Conservation (phyloP, 2,888 invertebrate genomes). For the Saturnia pavonia region DNA sequence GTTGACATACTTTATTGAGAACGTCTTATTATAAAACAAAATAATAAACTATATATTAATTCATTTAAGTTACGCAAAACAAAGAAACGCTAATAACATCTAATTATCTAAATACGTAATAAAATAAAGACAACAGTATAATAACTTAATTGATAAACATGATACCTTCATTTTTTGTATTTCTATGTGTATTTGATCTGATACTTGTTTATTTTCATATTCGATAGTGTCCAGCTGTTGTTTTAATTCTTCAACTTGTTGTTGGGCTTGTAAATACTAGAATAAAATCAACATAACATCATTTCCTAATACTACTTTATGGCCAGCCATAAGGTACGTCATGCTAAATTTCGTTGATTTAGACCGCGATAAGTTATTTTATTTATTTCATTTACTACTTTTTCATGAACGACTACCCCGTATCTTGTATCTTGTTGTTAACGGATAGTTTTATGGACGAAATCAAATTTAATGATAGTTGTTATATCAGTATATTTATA, state of each 20-base stretch:
- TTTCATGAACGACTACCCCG: background rate
- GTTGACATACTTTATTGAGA: too few relatives aligned
- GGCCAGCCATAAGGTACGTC: background rate
- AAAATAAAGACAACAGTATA: background rate
- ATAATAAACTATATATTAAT: too few relatives aligned
- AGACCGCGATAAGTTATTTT: background rate
- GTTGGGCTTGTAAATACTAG: slow-evolving; percentile 73
- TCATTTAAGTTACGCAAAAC: too few relatives aligned
- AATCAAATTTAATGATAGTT: background rate
- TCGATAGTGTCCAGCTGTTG: slow-evolving; percentile 64
- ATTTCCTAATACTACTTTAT: background rate
- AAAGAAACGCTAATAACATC: too few relatives aligned
- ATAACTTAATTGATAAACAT: background rate
- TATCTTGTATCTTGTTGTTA: background rate
- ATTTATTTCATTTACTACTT: background rate
- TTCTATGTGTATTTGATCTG: slow-evolving; percentile 72
- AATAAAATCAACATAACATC: background rate
- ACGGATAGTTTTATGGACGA: background rate
- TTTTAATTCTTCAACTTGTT: slow-evolving; percentile 66
- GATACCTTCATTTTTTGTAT: slow-evolving; percentile 74
- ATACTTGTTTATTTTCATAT: slow-evolving; percentile 68
- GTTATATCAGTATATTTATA: background rate
- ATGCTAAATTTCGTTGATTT: background rate
- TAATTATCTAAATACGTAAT: background rate
- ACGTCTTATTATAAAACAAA: too few relatives aligned